Base-by-base conservation (phyloP, 37 sponge, comb jelly and placozoan genomes). In the Halisarca cf. caerulea region DNA sequence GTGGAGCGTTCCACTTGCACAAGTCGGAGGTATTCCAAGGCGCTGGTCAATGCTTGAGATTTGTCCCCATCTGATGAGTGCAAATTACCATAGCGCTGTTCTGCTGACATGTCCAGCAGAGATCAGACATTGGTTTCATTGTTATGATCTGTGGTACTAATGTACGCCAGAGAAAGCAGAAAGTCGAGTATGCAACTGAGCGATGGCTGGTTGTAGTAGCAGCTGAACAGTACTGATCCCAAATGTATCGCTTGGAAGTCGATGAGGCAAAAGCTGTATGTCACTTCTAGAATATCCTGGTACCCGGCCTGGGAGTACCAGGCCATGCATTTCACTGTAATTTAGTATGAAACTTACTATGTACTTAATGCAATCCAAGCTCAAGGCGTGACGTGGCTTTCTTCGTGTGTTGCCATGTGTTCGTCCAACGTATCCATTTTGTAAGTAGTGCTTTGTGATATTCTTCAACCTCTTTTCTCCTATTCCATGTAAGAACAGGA, bases 31-130 rank as follows among this genome's bases (percentile, higher is more conserved):
- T 90, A 84, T 36, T 68, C 78, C 80, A 69, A 45, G 3, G 84
- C 86, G 0, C 0, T 53, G 40, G 75, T 61, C 28, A 79, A n/a
- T 23, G 53, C 79, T 58, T 68, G 30, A 35, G 78, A 66, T 62
- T 88, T 91, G 2, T 81, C 66, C 4, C 2, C 75, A 34, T 87
- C 85, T 20, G 91, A 58, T 35, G 21, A 6, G 66, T 87, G 83
- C 27, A 78, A 39, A 86, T 79, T 33, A 90, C 64, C 11, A 60
- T 62, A 8, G 33, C 25, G 37, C 83, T 82, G 51, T 86, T 90
- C 25, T 86, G 58, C 42, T 90, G 90, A 25, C 91, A 90, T 28
- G 71, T 61, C 91, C 91, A 90, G 73, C 91, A 86, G 25, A 90
- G 80, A 42, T 86, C 91, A 0, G 72, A 69, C 84, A 77, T 86